Evolutionary conservation across 2,888 invertebrate species (phyloP).

Genomic region (Acleris holmiana): DNA sequence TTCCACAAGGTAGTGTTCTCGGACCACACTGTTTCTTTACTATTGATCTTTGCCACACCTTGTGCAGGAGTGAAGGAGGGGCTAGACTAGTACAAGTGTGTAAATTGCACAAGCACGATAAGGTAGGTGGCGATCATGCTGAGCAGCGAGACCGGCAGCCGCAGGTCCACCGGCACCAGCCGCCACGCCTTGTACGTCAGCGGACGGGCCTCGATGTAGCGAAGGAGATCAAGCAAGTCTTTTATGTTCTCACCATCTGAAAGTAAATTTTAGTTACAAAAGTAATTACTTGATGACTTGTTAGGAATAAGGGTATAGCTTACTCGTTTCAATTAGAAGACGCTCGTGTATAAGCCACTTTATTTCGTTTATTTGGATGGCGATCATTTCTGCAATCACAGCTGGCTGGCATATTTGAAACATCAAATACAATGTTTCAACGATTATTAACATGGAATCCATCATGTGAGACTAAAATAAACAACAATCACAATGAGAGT

Average conservation of each 20-base stretch:
- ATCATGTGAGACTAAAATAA: background rate
- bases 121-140: constrained; percentile 22
- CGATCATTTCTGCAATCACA: constrained; percentile 12
- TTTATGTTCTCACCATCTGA: too few relatives aligned
- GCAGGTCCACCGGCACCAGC: constrained; percentile 21
- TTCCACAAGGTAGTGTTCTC: too few relatives aligned
- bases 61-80: too few relatives aligned
- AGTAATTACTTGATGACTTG: too few relatives aligned
- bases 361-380: constrained; percentile 10
- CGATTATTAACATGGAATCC: background rate
- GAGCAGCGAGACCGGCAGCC: constrained; percentile 10
- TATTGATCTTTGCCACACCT: too few relatives aligned
- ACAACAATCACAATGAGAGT: too few relatives aligned
- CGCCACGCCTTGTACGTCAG: constrained; percentile 18
- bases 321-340: constrained; percentile 1
- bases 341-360: constrained; percentile 11
- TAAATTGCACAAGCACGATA: constrained; percentile 19
- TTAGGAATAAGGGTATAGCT: too few relatives aligned
- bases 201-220: background rate
- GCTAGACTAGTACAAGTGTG: background rate
- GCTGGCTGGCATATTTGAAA: background rate
- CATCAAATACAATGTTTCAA: background rate
- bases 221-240: too few relatives aligned
- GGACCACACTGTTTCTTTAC: too few relatives aligned
- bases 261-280: too few relatives aligned